These are phyloP conservation scores for Tachuris rubrigastra DNA, from an alignment of 2,113 vertebrate species.

Conservation along the genomic window DNA sequence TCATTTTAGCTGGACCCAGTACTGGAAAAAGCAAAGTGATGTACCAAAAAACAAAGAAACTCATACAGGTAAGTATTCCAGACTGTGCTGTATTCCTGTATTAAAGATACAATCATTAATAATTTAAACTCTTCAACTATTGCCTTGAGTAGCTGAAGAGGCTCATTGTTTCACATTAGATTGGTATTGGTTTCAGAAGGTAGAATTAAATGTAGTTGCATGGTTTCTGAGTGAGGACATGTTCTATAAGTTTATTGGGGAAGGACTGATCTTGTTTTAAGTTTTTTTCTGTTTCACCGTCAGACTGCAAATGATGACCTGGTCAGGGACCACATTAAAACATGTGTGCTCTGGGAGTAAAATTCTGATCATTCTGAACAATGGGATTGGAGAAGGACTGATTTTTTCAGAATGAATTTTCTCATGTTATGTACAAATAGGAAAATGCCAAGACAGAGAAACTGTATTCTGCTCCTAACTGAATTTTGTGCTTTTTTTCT, in stretches of 20 bases:
- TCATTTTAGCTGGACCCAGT: conserved; percentile 73
- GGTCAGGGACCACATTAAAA: background rate
- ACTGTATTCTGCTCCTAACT: background rate
- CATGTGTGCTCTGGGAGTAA: background rate
- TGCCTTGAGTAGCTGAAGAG: background rate
- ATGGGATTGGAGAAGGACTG: background rate
- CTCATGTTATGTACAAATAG: background rate
- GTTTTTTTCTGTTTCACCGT: background rate
- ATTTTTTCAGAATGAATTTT: background rate
- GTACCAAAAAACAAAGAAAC: conserved; percentile 93
- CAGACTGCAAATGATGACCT: background rate
- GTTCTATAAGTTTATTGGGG: background rate
- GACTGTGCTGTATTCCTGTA: background rate
- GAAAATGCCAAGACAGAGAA: background rate
- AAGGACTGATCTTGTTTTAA: background rate
- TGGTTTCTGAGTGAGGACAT: background rate
- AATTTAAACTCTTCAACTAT: background rate
- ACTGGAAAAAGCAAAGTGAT: conserved; percentile 80
- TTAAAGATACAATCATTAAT: background rate
- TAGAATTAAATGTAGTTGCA: background rate
- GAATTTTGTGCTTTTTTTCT: background rate
- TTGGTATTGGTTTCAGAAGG: background rate
- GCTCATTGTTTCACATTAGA: background rate
- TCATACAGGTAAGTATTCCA: conserved; percentile 84
- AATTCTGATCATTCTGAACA: background rate